Evolutionary conservation across 1,140 invertebrate genomes (phyloP), one percentile per base, ranked within the genome.

Genomic region (Ericerus pela): DNA sequence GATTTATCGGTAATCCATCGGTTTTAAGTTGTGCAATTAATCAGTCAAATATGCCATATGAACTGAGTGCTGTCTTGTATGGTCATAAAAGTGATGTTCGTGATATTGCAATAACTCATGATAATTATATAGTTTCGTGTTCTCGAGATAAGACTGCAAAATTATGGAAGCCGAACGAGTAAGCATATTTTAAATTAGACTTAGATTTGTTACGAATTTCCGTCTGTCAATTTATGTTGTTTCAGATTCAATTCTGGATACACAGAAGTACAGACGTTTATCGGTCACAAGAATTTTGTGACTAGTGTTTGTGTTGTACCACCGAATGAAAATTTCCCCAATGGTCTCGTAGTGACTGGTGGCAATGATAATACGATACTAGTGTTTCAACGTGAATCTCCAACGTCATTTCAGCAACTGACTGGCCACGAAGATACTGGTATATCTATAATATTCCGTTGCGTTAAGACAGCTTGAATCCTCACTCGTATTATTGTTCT

Each of bases 71-170:
- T 65, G 75, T 78, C 61, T 69, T 93, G 30, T 69, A 73, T 60
- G 88, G 87, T 0, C 90, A 95, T 70, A 79, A 80, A 31, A 74
- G 81, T 64, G 91, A 95, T 69, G 88, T 94, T 27, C 74, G 91
- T 58, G 79, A 79, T 43, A 73, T 95, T 11, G 73, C 77, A 2
- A 72, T 75, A 5, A 77, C 77, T 31, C 72, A 75, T 5, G 79
- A 84, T 64, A 80, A 78, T 60, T 77, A 75, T 55, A 80, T 94
- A 61, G 69, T 93, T 26, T 90, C 88, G 1, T 85, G 80, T 6
- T 94, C 90, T 12, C 75, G 90, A 62, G 91, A 95, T 69, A 81
- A 80, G 68, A 88, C 85, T 18, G 80, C 84, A 12, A 83, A 84
- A 71, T 69, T 91, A 10, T 95, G 88, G 88, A 78, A 78, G 65